Base-by-base conservation (phyloP, 1,140 invertebrate species). In the Drosophila repletoides region DNA sequence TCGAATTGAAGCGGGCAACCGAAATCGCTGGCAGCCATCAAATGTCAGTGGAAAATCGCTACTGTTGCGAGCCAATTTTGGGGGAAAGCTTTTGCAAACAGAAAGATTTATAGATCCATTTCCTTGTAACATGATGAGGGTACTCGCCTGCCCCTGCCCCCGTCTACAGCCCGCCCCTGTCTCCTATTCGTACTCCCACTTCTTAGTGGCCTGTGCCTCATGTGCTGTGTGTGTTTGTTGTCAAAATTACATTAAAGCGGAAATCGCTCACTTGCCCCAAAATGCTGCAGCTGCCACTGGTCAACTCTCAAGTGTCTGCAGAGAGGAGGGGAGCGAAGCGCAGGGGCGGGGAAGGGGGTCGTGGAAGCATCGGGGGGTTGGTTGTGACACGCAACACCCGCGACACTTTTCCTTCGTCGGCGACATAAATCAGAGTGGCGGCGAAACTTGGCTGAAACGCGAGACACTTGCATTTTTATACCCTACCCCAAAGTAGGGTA, bases 171-270 rank as follows among this genome's bases (percentile, higher is more conserved):
- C 28, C 21, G 2, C n/a, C 12, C 49, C n/a, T 17, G 0, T 15
- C 7, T 17, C 33, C 40, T 22, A 24, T 7, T 15, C 19, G 24
- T 9, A 31, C 41, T n/a, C 31, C 19, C 33, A 17, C n/a, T 17
- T n/a, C n/a, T n/a, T n/a, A n/a, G 15, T 21, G 6, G n/a, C 1
- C 22, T 31, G 28, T 28, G 21, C 12, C 26, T 3, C 28, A 12
- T 22, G 6, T 21, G n/a, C 12, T 29, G 7, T 38, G 41, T 45
- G 74, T 71, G 51, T 74, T 63, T 67, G 55, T 83, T 83, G 79
- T 83, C 77, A 84, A 84, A 84, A 83, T 84, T 84, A 84, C 77
- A 83, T 84, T 83, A 71, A 83, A 83, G 77, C 77, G 77, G 77
- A 83, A 83, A 83, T 83, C 68, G 69, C 49, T 58, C 49, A 65